These are phyloP conservation scores for Sebastolobus alascanus DNA, from an alignment of 2,797 vertebrate genomes.

Conservation along the genomic window DNA sequence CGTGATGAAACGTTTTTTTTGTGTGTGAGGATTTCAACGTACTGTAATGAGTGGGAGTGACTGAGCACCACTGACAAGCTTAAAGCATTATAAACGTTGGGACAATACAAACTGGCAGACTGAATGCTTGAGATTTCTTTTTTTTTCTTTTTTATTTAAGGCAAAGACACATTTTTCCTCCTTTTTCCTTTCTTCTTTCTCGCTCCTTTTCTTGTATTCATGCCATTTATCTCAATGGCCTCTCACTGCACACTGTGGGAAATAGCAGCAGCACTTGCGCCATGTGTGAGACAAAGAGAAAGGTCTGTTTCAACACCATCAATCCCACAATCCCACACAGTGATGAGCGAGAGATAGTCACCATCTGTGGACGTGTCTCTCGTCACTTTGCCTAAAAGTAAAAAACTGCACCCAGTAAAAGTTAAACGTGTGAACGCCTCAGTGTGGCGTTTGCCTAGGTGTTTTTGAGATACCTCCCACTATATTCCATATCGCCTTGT, in stretches of 20 bases:
- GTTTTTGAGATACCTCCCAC: constrained; percentile 75
- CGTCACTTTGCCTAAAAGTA: constrained; percentile 77
- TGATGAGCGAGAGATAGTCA: constrained; percentile 79
- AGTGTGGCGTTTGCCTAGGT: constrained; percentile 74
- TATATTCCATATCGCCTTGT: constrained; percentile 53
- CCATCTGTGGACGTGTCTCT: constrained; percentile 86
- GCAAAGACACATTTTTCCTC: constrained; percentile 64
- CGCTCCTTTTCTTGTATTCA: constrained; percentile 73
- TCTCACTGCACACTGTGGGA: constrained; percentile 74
- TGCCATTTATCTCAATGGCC: constrained; percentile 82
- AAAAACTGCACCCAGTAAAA: constrained; percentile 76
- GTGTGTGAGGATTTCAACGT: constrained; percentile 61
- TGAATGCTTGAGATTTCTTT: constrained; percentile 66
- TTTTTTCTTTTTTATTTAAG: constrained; percentile 59
- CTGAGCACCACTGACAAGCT: constrained; percentile 75
- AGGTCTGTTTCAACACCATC: constrained; percentile 85
- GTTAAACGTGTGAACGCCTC: constrained; percentile 80
- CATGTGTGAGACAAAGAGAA: constrained; percentile 85
- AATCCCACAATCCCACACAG: constrained; percentile 84
- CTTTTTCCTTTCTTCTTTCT: constrained; percentile 53
- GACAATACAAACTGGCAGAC: constrained; percentile 77
- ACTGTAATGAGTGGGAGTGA: constrained; percentile 77
- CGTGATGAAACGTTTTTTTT: constrained; percentile 45
- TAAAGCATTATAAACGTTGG: constrained; percentile 76
- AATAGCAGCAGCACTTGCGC: constrained; percentile 78